Evolutionary conservation across 2,888 invertebrate genomes (phyloP).

Genomic region (Hoplodrina ambigua): DNA sequence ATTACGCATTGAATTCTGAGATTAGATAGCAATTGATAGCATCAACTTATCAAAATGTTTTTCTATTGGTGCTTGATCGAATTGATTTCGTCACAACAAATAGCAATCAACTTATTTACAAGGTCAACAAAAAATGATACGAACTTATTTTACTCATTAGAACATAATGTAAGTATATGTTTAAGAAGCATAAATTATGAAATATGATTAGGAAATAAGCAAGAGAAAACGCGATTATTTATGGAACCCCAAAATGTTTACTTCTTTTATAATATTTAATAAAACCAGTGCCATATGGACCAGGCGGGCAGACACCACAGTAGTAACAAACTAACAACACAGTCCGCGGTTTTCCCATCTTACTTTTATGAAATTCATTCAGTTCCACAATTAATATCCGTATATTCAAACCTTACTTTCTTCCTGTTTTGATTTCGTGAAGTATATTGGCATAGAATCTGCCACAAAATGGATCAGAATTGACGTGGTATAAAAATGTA

Average conservation of each 20-base stretch:
- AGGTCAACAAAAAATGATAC: conserved; percentile 61
- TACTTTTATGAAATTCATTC: conserved; percentile 9
- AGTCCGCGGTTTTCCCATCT: conserved; percentile 20
- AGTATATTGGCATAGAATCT: conserved; percentile 6
- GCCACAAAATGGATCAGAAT: conserved; percentile 53
- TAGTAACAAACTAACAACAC: conserved; percentile 26
- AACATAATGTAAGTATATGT: conserved; percentile 8
- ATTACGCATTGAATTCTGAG: conserved; percentile 77
- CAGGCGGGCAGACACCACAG: conserved; percentile 15
- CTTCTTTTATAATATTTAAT: not conserved
- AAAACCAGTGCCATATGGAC: conserved; percentile 1
- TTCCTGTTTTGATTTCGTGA: conserved; percentile 12
- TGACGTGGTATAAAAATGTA: conserved; percentile 64
- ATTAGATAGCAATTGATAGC: conserved; percentile 86
- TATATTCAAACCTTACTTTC: conserved; percentile 1
- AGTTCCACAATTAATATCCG: conserved; percentile 11
- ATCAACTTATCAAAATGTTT: conserved; percentile 80
- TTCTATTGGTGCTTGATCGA: conserved; percentile 71
- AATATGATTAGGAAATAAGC: conserved; percentile 15
- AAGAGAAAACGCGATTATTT: not conserved
- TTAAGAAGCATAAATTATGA: conserved; percentile 24
- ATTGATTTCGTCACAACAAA: conserved; percentile 67
- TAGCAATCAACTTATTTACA: conserved; percentile 64
- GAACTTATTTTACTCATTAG: conserved; percentile 37
- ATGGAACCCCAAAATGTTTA: conserved; percentile 1